A percentile compares a stretch with the other conserved stretches of the same genome.
Conservation (phyloP, 2,797 vertebrate species). For the Pseudomugil gertrudae region DNA sequence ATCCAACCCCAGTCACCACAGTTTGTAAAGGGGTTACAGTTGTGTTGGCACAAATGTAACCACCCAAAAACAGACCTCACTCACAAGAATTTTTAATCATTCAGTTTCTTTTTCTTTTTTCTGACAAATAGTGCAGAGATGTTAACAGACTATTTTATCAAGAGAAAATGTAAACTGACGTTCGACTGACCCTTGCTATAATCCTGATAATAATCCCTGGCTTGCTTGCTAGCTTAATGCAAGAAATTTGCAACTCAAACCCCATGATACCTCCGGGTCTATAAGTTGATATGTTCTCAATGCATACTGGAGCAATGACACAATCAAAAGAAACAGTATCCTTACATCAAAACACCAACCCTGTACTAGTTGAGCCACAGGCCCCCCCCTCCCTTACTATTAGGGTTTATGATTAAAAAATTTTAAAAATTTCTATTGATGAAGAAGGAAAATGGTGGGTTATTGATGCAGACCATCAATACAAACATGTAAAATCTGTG, state of each 20-base stretch:
- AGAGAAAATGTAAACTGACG: neutral
- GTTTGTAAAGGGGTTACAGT: neutral
- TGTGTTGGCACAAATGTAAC: conserved; percentile 7
- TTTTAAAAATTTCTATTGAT: no score
- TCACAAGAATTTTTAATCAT: neutral
- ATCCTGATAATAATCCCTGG: neutral
- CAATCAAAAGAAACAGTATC: conserved; percentile 1
- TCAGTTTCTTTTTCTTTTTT: neutral
- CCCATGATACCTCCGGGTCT: neutral
- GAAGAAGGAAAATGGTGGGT: neutral
- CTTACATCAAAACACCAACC: neutral
- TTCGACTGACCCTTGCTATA: neutral
- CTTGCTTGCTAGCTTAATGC: neutral
- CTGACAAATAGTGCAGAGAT: neutral
- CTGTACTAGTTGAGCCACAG: neutral
- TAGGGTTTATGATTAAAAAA: no score
- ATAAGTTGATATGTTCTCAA: neutral
- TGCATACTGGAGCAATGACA: neutral
- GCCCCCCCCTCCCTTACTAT: no score
- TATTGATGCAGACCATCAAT: neutral
- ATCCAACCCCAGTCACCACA: conserved; percentile 3
- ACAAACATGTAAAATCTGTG: neutral
- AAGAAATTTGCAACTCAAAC: neutral
- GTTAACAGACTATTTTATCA: neutral
- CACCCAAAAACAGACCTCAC: neutral